Conservation (phyloP, 2,797 vertebrate species). For the Poliocrania exsul region DNA sequence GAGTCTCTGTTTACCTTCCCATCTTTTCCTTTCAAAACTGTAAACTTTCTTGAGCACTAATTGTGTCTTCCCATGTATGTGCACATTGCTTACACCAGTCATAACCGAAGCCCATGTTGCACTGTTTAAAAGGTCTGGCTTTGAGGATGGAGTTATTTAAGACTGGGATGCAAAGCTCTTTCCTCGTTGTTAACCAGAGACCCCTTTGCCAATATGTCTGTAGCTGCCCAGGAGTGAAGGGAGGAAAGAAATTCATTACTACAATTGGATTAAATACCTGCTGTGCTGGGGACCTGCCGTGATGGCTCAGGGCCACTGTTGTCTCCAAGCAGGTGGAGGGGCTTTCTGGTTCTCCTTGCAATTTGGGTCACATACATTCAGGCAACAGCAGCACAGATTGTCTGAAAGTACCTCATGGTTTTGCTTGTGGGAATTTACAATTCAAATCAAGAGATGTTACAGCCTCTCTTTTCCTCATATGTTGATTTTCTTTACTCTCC, state of each 20-base stretch:
- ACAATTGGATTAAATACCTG: constrained; percentile 1
- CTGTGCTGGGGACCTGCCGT: neutral
- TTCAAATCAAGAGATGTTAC: constrained; percentile 37
- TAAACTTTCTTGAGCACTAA: neutral
- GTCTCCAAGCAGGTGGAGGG: neutral
- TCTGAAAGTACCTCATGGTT: neutral
- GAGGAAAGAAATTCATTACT: neutral
- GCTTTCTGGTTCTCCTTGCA: neutral
- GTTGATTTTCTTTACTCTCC: constrained; percentile 47
- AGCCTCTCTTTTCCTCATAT: neutral
- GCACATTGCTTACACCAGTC: neutral
- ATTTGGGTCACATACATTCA: neutral
- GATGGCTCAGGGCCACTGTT: neutral
- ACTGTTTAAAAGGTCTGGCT: neutral
- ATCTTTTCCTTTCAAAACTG: neutral
- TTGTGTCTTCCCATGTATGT: neutral
- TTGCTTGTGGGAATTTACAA: constrained; percentile 32
- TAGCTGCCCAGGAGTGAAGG: neutral
- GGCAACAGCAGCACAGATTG: neutral
- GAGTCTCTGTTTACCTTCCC: neutral
- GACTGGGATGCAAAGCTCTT: neutral
- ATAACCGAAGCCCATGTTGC: neutral
- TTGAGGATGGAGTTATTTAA: neutral
- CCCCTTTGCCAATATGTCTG: neutral
- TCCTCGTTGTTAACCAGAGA: neutral